Conservation (phyloP, 2,888 invertebrate species). For the Chrysomela aeneicollis region DNA sequence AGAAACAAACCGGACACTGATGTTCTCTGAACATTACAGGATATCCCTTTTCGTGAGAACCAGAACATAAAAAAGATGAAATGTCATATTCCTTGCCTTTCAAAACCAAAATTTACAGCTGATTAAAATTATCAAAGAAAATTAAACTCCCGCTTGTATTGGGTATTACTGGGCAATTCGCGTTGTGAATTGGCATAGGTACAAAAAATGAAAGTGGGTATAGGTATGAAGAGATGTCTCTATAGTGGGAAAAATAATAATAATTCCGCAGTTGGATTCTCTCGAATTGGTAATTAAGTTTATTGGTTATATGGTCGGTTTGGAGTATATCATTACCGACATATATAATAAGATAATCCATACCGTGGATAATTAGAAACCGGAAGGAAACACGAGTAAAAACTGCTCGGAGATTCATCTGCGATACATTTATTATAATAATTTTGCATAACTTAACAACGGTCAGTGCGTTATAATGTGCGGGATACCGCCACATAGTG, state of each 20-base stretch:
- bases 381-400: constrained; percentile 63
- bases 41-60: too few relatives aligned
- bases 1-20: too few relatives aligned
- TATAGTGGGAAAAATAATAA: neutral
- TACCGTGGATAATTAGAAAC: constrained; percentile 61
- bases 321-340: constrained; percentile 43
- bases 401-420: constrained; percentile 62
- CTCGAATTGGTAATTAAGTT: constrained; percentile 12
- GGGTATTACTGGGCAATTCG: too few relatives aligned
- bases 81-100: too few relatives aligned
- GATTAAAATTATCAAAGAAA: too few relatives aligned
- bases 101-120: too few relatives aligned
- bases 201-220: too few relatives aligned
- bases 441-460: constrained; percentile 61
- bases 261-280: neutral
- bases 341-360: constrained; percentile 57
- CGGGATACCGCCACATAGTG: constrained; percentile 32
- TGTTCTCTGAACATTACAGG: too few relatives aligned
- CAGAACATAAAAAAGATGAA: too few relatives aligned
- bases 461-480: constrained; percentile 50
- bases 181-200: too few relatives aligned
- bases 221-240: neutral
- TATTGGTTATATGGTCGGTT: constrained; percentile 38
- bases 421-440: constrained; percentile 63
- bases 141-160: too few relatives aligned